A percentile compares a stretch with the other conserved stretches of the same genome.
Conservation (phyloP, 2,797 vertebrate genomes). For the Galaxias olidus region DNA sequence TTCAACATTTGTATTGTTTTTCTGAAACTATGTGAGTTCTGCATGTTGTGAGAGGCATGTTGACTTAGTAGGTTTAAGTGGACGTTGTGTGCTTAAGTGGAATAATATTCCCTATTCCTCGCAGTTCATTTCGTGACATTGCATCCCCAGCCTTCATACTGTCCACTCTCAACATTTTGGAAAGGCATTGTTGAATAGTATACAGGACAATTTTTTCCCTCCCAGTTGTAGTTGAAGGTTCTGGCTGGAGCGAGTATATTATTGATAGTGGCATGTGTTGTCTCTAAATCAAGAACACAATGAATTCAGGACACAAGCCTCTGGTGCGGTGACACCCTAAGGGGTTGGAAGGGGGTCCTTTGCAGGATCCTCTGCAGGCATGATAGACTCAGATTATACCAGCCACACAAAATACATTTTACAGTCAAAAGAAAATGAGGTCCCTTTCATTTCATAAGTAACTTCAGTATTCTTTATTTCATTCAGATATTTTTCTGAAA, state of each 20-base stretch:
- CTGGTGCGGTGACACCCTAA: neutral
- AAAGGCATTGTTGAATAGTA: neutral
- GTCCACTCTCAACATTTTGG: neutral
- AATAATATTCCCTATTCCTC: too few relatives aligned
- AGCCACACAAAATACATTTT: neutral
- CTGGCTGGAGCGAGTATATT: neutral
- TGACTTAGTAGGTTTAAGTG: too few relatives aligned
- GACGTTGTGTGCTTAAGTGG: too few relatives aligned
- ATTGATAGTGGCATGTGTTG: conserved; percentile 6
- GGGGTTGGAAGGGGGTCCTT: neutral
- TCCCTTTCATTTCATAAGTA: too few relatives aligned
- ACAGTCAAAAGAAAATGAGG: too few relatives aligned
- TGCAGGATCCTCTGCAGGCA: neutral
- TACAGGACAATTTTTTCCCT: neutral
- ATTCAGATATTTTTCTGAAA: too few relatives aligned
- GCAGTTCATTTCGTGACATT: too few relatives aligned
- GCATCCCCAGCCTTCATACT: too few relatives aligned
- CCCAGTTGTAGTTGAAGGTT: neutral
- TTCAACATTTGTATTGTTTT: too few relatives aligned
- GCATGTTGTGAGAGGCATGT: too few relatives aligned
- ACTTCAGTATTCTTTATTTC: too few relatives aligned
- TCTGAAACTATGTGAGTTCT: too few relatives aligned
- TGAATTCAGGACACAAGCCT: conserved; percentile 3
- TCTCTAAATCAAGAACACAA: neutral
- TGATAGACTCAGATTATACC: neutral